Percentiles rank a stretch among this genome's conserved stretches.
These are phyloP conservation scores for Maniola jurtina DNA, from an alignment of 1,140 invertebrate species.

Conservation along the genomic window DNA sequence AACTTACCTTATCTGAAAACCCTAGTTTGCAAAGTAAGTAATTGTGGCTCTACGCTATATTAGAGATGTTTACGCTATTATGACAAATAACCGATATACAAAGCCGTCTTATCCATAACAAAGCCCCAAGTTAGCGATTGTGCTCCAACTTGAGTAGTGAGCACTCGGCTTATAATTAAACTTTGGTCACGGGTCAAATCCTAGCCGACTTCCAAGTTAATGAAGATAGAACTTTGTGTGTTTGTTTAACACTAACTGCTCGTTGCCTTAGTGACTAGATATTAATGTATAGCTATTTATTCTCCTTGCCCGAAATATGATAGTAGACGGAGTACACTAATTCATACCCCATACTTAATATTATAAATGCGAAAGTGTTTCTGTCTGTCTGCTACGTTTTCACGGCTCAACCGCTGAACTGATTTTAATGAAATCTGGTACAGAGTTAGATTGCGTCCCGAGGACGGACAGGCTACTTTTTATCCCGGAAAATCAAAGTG, in stretches of 20 bases:
- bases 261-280: neutral
- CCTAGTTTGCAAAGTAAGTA: neutral
- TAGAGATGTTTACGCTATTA: neutral
- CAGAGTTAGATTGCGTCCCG: no score
- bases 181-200: conserved; percentile 14
- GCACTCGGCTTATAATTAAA: conserved; percentile 14
- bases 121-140: conserved; percentile 12
- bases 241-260: conserved; percentile 1
- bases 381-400: no score
- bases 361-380: no score
- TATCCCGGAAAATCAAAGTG: no score
- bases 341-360: no score
- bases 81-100: conserved; percentile 7
- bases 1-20: no score
- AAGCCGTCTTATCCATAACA: conserved; percentile 11
- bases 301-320: no score
- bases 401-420: no score
- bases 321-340: no score
- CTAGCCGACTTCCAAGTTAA: conserved; percentile 6
- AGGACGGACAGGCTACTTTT: no score
- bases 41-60: neutral
- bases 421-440: no score
- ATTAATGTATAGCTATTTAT: no score
- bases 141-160: conserved; percentile 6
- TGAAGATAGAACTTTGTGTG: conserved; percentile 3